Evolutionary conservation across 2,797 vertebrate species (phyloP).

Genomic region (Fistularia commersonii): DNA sequence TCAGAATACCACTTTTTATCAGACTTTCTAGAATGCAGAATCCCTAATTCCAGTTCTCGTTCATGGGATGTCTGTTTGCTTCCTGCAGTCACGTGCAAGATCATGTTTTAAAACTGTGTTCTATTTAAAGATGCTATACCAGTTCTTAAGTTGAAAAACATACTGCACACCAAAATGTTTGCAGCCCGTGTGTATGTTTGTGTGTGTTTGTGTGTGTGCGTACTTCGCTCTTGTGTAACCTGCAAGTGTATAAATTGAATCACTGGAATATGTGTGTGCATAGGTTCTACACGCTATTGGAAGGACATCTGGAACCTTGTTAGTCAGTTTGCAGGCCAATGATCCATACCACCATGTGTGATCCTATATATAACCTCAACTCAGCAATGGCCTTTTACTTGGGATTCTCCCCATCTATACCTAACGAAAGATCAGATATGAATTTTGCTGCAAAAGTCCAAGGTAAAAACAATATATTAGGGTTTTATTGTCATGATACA

Average conservation of each 20-base stretch:
- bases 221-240: background rate
- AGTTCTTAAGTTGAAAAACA: conserved; percentile 1
- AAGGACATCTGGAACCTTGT: conserved; percentile 13
- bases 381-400: conserved; percentile 15
- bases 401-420: conserved; percentile 3
- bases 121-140: conserved; percentile 1
- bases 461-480: too few relatives aligned
- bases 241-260: conserved; percentile 20
- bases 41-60: too few relatives aligned
- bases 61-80: background rate
- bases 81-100: background rate
- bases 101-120: conserved; percentile 4
- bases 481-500: too few relatives aligned
- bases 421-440: conserved; percentile 1
- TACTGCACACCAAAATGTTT: background rate
- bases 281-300: conserved; percentile 11
- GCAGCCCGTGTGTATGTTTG: background rate
- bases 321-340: conserved; percentile 18
- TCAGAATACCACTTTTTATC: too few relatives aligned
- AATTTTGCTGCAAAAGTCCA: too few relatives aligned
- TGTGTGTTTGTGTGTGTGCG: background rate
- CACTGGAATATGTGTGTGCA: conserved; percentile 25
- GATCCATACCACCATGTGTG: conserved; percentile 30
- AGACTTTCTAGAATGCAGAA: too few relatives aligned
- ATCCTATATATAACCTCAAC: conserved; percentile 42